Percentiles rank a stretch among this genome's conserved stretches.
phyloP scores from a whole-genome alignment of 2,797 vertebrate genomes.

The Graptemys geographica region DNA sequence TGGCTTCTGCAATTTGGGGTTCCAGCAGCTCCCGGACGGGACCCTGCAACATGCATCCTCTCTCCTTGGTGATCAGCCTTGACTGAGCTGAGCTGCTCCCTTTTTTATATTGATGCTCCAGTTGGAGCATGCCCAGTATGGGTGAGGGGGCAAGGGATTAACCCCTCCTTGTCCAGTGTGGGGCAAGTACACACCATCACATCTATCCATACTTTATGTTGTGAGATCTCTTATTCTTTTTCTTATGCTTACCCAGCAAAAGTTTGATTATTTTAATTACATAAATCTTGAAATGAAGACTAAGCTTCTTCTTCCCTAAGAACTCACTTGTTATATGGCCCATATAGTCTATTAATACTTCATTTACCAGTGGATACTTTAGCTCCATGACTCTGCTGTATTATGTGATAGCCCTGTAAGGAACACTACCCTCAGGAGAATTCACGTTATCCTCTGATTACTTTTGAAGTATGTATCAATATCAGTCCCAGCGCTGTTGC shows the following conservation, averaged over 20 bases:
- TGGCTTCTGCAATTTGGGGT: too few relatives aligned
- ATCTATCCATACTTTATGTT: neutral
- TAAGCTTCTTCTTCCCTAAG: neutral
- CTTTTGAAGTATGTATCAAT: neutral
- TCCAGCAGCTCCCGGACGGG: too few relatives aligned
- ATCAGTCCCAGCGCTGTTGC: neutral
- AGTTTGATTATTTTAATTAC: neutral
- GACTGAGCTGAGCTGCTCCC: too few relatives aligned
- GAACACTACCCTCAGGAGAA: neutral
- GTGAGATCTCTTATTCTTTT: neutral
- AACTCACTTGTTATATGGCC: neutral
- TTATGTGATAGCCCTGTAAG: fast-evolving
- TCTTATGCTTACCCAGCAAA: neutral
- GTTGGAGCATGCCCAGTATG: too few relatives aligned
- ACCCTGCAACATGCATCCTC: too few relatives aligned
- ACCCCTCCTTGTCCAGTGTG: too few relatives aligned
- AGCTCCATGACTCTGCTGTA: neutral
- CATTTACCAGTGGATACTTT: neutral
- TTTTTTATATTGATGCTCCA: too few relatives aligned
- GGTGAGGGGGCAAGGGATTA: too few relatives aligned
- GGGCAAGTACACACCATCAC: too few relatives aligned
- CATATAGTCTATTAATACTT: neutral
- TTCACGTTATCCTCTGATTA: neutral
- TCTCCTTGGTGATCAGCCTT: too few relatives aligned
- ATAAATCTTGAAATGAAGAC: neutral